Conservation (phyloP, 2,797 vertebrate species). For the Myoxocephalus aenaeus region DNA sequence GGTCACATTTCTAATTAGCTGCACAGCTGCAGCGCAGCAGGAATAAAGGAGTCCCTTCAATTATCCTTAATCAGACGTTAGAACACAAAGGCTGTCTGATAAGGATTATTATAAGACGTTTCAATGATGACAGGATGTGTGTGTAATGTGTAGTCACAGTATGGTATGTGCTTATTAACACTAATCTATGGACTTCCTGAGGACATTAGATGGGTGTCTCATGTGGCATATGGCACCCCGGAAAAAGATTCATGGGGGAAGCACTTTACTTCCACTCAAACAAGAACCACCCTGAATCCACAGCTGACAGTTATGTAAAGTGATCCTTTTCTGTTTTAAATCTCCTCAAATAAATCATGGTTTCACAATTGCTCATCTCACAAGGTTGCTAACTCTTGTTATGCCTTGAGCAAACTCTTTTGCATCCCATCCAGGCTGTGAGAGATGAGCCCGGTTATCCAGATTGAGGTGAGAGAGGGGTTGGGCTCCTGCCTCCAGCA, state of each 20-base stretch:
- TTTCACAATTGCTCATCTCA: slow-evolving; percentile 43
- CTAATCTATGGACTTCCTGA: slow-evolving; percentile 74
- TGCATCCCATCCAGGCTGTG: slow-evolving; percentile 58
- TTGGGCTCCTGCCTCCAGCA: slow-evolving; percentile 82
- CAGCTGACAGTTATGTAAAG: slow-evolving; percentile 40
- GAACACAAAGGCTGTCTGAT: slow-evolving; percentile 87
- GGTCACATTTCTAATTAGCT: slow-evolving; percentile 92
- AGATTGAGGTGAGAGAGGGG: slow-evolving; percentile 83
- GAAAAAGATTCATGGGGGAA: slow-evolving; percentile 37
- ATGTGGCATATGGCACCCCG: slow-evolving; percentile 60
- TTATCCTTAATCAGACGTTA: slow-evolving; percentile 86
- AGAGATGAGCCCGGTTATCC: slow-evolving; percentile 75
- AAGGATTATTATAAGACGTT: slow-evolving; percentile 89
- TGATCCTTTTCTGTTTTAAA: slow-evolving; percentile 47
- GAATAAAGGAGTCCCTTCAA: slow-evolving; percentile 79
- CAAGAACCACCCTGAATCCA: slow-evolving; percentile 46
- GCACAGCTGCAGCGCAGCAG: slow-evolving; percentile 86
- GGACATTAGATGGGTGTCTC: slow-evolving; percentile 52
- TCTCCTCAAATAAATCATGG: slow-evolving; percentile 40
- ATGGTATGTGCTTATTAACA: slow-evolving; percentile 68
- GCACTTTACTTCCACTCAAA: slow-evolving; percentile 45
- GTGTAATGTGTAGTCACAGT: slow-evolving; percentile 64
- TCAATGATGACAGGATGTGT: slow-evolving; percentile 85
- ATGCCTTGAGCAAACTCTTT: slow-evolving; percentile 73
- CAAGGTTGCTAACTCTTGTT: slow-evolving; percentile 60